Percentiles rank a stretch among this genome's conserved stretches.
phyloP scores from a whole-genome alignment of 1,140 invertebrate species.

The Acyrthosiphon pisum region DNA sequence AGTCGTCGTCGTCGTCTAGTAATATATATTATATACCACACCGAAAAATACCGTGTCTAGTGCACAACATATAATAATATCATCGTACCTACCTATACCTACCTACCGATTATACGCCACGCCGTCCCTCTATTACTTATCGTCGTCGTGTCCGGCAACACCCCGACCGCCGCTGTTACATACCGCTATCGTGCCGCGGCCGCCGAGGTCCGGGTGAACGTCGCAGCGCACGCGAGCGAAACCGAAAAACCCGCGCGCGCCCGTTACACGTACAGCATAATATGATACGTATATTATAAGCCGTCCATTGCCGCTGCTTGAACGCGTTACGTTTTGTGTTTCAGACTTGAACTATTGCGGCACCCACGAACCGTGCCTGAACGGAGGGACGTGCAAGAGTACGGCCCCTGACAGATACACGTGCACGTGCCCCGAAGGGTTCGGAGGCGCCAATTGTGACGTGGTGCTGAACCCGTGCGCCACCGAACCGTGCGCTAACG shows the following conservation, averaged over 20 bases:
- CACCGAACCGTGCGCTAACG: constrained; percentile 85
- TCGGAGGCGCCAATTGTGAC: constrained; percentile 90
- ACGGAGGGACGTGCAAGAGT: constrained; percentile 95
- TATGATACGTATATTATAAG: neutral
- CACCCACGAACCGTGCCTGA: constrained; percentile 93
- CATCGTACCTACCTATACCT: neutral
- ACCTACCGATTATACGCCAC: constrained; percentile 22
- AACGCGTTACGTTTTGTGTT: constrained; percentile 59
- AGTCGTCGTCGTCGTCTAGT: neutral
- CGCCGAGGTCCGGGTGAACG: constrained; percentile 18
- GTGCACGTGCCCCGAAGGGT: constrained; percentile 90
- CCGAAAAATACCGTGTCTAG: constrained; percentile 25
- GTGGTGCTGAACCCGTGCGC: constrained; percentile 91
- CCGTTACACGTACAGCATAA: neutral
- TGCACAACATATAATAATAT: constrained; percentile 22
- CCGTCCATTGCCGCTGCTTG: neutral
- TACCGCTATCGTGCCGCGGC: neutral
- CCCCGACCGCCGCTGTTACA: neutral
- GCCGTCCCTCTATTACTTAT: constrained; percentile 53
- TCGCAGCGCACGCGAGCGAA: neutral
- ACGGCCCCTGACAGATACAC: constrained; percentile 90
- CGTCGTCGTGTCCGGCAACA: constrained; percentile 50
- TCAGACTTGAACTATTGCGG: constrained; percentile 97
- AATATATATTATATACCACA: constrained; percentile 5
- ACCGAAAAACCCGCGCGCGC: neutral